Base-by-base conservation (phyloP, 2,113 vertebrate species). In the Fukomys damarensis region DNA sequence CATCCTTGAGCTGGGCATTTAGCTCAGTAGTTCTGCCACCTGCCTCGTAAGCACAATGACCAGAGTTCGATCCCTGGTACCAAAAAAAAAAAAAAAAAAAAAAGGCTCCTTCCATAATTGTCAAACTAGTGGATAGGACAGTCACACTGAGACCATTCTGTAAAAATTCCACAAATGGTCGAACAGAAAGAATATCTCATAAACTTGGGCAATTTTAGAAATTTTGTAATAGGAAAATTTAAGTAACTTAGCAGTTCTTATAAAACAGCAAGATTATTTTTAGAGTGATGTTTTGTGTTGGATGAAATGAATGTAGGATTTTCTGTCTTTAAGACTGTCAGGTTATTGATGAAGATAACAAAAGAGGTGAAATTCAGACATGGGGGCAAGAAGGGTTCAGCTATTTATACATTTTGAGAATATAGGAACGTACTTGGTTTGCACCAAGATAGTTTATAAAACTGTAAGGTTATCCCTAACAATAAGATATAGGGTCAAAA, bases 101-200 rank as follows among this genome's bases (percentile, higher is more conserved):
- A n/a, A n/a, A n/a, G n/a, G n/a, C n/a, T n/a, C n/a, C 24, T 70
- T 91, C 35, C 2, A 81, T 88, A 68, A 83, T 52, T 96, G 0
- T 94, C 72, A 86, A 94, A 93, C 16, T 58, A n/a, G 9, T 91
- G 1, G 56, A 94, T 74, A 79, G n/a, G 11, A 0, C 2, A 77
- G 32, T 56, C 49, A 77, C 61, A 86, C n/a, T 88, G 56, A 93
- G 22, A 70, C 2, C 9, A 49, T 13, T 72, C 16, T 76, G 3
- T 58, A 95, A 91, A 93, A 49, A 66, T 59, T 87, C 30, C 6
- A 82, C 58, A 93, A 63, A 72, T 85, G 90, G 77, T 5, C 16
- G 38, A 66, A 66, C 3, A 77, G 28, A 88, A 79, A 76, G 17
- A 94, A 41, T 20, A 65, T 11, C 77, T 41, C 10, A 81, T 72